Percentiles rank a stretch among this genome's conserved stretches.
phyloP scores from a whole-genome alignment of 2,888 invertebrate species.

The Sesamia inferens region DNA sequence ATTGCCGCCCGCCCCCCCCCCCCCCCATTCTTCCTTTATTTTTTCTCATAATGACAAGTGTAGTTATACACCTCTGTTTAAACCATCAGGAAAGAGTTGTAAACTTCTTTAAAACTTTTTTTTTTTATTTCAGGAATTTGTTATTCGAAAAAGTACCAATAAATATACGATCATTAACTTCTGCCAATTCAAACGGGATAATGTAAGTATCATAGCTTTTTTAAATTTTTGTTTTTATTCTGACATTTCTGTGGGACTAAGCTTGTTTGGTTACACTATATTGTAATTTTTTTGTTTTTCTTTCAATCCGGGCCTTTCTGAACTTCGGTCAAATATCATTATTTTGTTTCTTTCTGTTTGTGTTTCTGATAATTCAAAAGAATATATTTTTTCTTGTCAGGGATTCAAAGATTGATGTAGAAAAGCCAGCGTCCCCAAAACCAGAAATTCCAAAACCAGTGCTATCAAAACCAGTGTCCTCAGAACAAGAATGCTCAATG shows the following conservation, averaged over 20 bases:
- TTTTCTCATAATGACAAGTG: too few relatives aligned
- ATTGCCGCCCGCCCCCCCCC: too few relatives aligned
- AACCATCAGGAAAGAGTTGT: neutral
- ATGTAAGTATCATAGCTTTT: constrained; percentile 23
- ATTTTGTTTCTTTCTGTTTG: too few relatives aligned
- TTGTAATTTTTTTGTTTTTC: too few relatives aligned
- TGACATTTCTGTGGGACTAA: too few relatives aligned
- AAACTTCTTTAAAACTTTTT: neutral
- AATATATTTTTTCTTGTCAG: constrained; percentile 7
- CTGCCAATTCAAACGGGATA: neutral
- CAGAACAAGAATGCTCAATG: neutral
- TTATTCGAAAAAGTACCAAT: constrained; percentile 29
- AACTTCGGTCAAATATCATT: too few relatives aligned
- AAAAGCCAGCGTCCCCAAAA: neutral
- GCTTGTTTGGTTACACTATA: too few relatives aligned
- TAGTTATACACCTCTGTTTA: neutral
- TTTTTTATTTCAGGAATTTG: constrained; percentile 27
- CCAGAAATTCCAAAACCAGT: neutral
- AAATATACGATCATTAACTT: neutral
- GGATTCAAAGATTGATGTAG: neutral
- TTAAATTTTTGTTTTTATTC: neutral
- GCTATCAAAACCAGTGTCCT: neutral
- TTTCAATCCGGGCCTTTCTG: too few relatives aligned
- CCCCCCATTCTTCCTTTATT: too few relatives aligned
- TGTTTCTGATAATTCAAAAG: neutral